Conservation (phyloP, 1,140 invertebrate genomes). For the Hyphantria cunea region DNA sequence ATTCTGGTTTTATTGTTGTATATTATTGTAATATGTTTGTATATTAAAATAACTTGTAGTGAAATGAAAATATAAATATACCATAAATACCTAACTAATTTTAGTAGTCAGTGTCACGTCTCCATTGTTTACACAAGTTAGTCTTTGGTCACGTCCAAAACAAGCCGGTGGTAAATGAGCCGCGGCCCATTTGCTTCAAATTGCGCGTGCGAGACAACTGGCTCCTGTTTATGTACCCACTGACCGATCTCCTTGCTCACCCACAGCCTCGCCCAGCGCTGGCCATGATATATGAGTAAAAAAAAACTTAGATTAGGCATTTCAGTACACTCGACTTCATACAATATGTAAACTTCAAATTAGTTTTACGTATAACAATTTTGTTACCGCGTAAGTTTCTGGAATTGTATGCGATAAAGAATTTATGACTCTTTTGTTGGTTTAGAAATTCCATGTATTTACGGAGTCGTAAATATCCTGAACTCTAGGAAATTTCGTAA, state of each 20-base stretch:
- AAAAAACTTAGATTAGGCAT: background rate
- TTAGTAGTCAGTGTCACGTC: background rate
- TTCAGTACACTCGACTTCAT: background rate
- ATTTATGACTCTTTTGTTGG: no score
- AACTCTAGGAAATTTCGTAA: no score
- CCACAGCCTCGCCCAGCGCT: slow-evolving; percentile 2
- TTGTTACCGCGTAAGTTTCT: no score
- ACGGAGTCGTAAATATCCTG: no score
- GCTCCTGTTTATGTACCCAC: slow-evolving; percentile 27
- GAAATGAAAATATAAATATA: no score
- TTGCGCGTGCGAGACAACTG: slow-evolving; percentile 41
- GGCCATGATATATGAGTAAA: background rate
- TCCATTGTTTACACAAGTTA: slow-evolving; percentile 7
- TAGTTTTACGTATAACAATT: background rate
- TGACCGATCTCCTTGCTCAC: slow-evolving; percentile 20
- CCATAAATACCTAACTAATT: no score
- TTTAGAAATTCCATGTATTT: no score
- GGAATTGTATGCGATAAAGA: no score
- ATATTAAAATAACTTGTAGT: no score
- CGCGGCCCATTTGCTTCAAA: slow-evolving; percentile 53
- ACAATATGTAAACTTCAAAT: background rate
- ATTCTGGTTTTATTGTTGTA: no score
- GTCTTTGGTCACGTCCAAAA: slow-evolving; percentile 25
- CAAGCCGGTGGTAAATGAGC: slow-evolving; percentile 41
- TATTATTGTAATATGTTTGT: no score